Percentiles rank a stretch among this genome's conserved stretches.
Evolutionary conservation across 2,797 vertebrate genomes (phyloP).

Genomic region (Malurus leucopterus): DNA sequence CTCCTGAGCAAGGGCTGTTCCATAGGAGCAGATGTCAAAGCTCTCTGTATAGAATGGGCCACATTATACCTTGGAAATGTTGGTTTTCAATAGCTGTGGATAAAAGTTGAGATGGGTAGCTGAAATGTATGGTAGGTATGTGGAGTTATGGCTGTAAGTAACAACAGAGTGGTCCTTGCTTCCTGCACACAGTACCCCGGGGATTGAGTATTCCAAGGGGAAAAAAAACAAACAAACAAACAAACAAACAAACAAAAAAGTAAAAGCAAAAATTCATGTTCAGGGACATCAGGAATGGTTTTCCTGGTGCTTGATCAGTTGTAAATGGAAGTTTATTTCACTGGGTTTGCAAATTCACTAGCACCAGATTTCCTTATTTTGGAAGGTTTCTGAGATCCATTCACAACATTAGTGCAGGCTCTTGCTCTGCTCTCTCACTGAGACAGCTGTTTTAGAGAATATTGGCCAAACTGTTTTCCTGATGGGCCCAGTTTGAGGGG

Average conservation of each 20-base stretch:
- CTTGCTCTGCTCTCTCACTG: not conserved
- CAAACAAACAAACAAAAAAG: not conserved
- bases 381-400: not conserved
- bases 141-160: not conserved
- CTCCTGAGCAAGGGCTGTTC: not conserved
- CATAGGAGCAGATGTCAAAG: not conserved
- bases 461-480: not conserved
- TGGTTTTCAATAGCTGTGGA: not conserved
- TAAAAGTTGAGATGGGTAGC: not conserved
- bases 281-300: not conserved
- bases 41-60: not conserved
- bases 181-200: not conserved
- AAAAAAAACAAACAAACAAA: not conserved
- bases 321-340: not conserved
- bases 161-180: not conserved
- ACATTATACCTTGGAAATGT: not conserved
- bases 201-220: not conserved
- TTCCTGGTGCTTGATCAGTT: not conserved
- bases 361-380: not conserved
- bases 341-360: not conserved
- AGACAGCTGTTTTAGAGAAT: not conserved
- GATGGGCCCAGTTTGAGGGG: not conserved
- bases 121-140: fast-evolving
- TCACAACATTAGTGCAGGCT: not conserved
- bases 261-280: not conserved